Base-by-base conservation (phyloP, 2,888 invertebrate species). In the Pristionchus mayeri region DNA sequence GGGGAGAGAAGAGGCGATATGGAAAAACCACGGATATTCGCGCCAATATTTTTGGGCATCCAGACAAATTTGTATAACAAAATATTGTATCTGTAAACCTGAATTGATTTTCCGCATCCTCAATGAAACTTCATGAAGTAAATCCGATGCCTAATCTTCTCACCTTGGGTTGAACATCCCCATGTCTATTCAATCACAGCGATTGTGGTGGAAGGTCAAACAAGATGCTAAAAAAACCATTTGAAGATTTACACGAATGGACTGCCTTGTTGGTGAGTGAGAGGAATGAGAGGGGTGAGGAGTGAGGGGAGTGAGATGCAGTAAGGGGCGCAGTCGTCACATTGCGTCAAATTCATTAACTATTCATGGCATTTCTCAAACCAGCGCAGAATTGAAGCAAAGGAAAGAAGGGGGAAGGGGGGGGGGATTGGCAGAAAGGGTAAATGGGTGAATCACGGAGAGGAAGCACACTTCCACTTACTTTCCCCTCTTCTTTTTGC, bases 401-500 rank as follows among this genome's bases (percentile, higher is more conserved):
- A 37, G 67, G 37, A 75, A 75, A 21, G 75, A 75, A 75, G 44
- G 48, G 24, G 37, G 11, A 48, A 75, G 75, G n/a, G n/a, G n/a
- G n/a, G n/a, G n/a, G n/a, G 48, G 75, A 44, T 30, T 24, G 44
- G 48, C 44, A 75, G 75, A 75, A 48, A 75, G 75, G 75, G 75
- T 75, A 48, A 48, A 75, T 75, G 48, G 75, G 48, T 75, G 75
- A 48, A 75, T 48, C 44, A 75, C 27, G 40, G 71, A 9, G 27
- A 78, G 78, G n/a, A 52, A 50, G 40, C 48, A 78, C 79, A n/a
- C 79, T 79, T 40, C 37, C 40, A n/a, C 54, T 37, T 44, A 34
- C 79, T 27, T 54, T 79, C n/a, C n/a, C n/a, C 57, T 54, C 79
- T 54, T 44, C 54, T 37, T 54, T 79, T 54, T 79, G 24, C 57